phyloP scores from a whole-genome alignment of 1,140 invertebrate genomes.

The Leptinotarsa undecemlineata region DNA sequence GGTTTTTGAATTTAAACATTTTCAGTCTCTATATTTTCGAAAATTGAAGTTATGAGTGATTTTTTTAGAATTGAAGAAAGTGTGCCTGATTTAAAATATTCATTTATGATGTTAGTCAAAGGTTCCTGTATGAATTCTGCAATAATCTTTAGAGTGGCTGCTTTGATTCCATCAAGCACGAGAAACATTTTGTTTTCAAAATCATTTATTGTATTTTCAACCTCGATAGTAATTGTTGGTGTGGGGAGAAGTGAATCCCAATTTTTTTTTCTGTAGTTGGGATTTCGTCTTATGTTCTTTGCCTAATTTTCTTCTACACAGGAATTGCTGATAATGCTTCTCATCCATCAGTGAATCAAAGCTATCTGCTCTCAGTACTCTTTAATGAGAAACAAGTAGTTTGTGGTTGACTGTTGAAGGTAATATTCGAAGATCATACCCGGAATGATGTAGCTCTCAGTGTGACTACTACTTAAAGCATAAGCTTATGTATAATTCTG shows the following conservation, averaged over 20 bases:
- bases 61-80: not conserved
- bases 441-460: too few species aligned
- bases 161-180: not conserved
- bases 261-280: slow-evolving; percentile 16
- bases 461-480: too few species aligned
- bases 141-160: not conserved
- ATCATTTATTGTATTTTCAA: slow-evolving; percentile 11
- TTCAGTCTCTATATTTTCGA: not conserved
- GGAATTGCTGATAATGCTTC: too few species aligned
- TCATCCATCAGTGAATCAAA: too few species aligned
- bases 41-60: slow-evolving; percentile 7
- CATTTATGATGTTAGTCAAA: slow-evolving; percentile 5
- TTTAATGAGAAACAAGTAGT: too few species aligned
- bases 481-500: too few species aligned
- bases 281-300: not conserved
- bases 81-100: not conserved
- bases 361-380: too few species aligned
- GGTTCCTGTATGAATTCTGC: not conserved
- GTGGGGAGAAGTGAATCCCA: not conserved
- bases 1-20: not conserved
- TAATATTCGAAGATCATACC: too few species aligned
- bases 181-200: not conserved
- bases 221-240: not conserved
- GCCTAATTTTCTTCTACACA: not conserved
- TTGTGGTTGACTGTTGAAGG: too few species aligned